Evolutionary conservation across 2,888 invertebrate species (phyloP).

Genomic region (Drosophila recens): DNA sequence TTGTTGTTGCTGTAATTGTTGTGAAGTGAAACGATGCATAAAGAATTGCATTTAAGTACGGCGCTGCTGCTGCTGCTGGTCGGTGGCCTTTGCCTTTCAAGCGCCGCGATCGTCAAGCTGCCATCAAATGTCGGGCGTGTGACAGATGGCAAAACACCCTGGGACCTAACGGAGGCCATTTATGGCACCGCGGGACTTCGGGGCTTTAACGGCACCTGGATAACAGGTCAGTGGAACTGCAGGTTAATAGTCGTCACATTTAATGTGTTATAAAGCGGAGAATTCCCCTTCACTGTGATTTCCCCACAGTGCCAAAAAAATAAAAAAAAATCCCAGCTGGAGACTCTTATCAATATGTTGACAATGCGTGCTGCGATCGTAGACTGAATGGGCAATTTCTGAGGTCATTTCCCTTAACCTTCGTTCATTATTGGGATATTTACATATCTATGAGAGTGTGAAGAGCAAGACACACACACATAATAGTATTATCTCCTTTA

Average conservation of each 20-base stretch:
- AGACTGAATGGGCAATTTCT: slow-evolving; percentile 33
- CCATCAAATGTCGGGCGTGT: neutral
- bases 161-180: slow-evolving; percentile 78
- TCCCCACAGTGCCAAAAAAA: slow-evolving; percentile 4
- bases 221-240: slow-evolving; percentile 86
- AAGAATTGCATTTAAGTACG: slow-evolving; percentile 34
- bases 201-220: slow-evolving; percentile 87
- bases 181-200: slow-evolving; percentile 76
- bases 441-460: no score
- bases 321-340: slow-evolving; percentile 33
- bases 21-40: slow-evolving; percentile 45
- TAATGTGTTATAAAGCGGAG: slow-evolving; percentile 7
- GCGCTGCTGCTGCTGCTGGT: slow-evolving; percentile 12
- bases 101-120: slow-evolving; percentile 46
- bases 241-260: slow-evolving; percentile 21
- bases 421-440: neutral
- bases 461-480: no score
- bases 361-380: slow-evolving; percentile 26
- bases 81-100: slow-evolving; percentile 25
- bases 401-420: slow-evolving; percentile 15
- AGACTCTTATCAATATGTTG: slow-evolving; percentile 35
- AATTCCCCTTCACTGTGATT: slow-evolving; percentile 11
- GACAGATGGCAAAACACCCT: slow-evolving; percentile 65
- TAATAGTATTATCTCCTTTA: no score
- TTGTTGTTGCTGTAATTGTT: slow-evolving; percentile 17